Conservation (phyloP, 1,140 invertebrate genomes). For the Papilio polytes region DNA sequence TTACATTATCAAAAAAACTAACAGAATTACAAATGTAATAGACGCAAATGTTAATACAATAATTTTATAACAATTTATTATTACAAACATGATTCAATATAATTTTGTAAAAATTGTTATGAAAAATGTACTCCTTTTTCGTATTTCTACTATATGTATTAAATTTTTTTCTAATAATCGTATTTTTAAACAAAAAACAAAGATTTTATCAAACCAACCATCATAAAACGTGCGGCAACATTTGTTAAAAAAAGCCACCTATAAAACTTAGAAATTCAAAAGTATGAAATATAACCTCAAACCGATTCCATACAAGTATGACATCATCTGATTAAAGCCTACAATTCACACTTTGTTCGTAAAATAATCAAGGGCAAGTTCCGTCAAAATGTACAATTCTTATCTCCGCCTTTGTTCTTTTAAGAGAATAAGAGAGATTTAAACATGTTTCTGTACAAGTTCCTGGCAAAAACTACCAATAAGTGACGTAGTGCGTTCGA, state of each 20-base stretch:
- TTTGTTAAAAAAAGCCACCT: neutral
- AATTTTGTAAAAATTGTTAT: no score
- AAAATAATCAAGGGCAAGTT: conserved; percentile 33
- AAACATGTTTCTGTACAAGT: neutral
- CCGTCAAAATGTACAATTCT: neutral
- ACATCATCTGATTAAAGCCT: conserved; percentile 17
- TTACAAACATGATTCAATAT: no score
- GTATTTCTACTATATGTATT: no score
- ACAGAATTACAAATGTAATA: no score
- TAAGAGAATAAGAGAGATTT: neutral
- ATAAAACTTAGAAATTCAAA: neutral
- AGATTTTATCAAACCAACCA: no score
- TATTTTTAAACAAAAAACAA: no score
- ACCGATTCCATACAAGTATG: neutral
- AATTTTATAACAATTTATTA: no score
- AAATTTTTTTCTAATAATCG: no score
- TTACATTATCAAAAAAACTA: no score
- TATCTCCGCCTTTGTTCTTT: neutral
- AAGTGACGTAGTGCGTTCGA: conserved; percentile 4
- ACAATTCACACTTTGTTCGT: conserved; percentile 42
- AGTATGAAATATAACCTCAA: conserved; percentile 8
- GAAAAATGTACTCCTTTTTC: no score
- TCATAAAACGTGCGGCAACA: neutral
- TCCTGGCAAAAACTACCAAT: neutral
- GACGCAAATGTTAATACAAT: no score